Evolutionary conservation across 2,113 vertebrate species (phyloP), one percentile per base, ranked within the genome.

Genomic region (Ibidorhyncha struthersii): DNA sequence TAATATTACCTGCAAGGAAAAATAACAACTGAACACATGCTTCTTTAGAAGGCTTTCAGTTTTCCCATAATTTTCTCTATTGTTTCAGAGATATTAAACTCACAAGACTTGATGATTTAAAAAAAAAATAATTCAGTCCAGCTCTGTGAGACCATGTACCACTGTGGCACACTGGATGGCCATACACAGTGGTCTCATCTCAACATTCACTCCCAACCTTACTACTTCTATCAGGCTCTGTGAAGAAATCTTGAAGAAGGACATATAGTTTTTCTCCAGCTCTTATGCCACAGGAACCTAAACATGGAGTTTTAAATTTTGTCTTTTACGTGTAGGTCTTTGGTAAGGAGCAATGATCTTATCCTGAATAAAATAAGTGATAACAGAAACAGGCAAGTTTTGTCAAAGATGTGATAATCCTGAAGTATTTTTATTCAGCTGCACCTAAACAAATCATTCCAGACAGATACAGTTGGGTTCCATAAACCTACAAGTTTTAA

Each of bases 341-440:
- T 45, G 27, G 9, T 67, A 84, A 78, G 26, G 8, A 91, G 25
- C 25, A 84, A 59, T 17, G 29, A 85, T n/a, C 73, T 82, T 67
- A 76, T 14, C 32, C 15, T 52, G 23, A 71, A 80, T 55, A 93
- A 41, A 9, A 0, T 15, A n/a, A 47, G 21, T 22, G 7, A 84
- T 32, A 90, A 85, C 13, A 91, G 15, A 78, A 95, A 76, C 10
- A 85, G 40, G 21, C 5, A 76, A 63, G 10, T 59, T 91, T 47
- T 94, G 29, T 47, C 85, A 88, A 18, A 23, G 13, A 26, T 93
- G 61, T 63, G 15, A 94, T 45, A 63, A 95, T 43, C 29, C 41
- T 72, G 16, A 67, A 82, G 49, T 56, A 56, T 47, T 91, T 93
- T 91, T 70, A 90, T 94, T 93, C 56, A 69, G n/a, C 30, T 91